Evolutionary conservation across 2,888 invertebrate genomes (phyloP).

Genomic region (Pseudeuparius sepicola): DNA sequence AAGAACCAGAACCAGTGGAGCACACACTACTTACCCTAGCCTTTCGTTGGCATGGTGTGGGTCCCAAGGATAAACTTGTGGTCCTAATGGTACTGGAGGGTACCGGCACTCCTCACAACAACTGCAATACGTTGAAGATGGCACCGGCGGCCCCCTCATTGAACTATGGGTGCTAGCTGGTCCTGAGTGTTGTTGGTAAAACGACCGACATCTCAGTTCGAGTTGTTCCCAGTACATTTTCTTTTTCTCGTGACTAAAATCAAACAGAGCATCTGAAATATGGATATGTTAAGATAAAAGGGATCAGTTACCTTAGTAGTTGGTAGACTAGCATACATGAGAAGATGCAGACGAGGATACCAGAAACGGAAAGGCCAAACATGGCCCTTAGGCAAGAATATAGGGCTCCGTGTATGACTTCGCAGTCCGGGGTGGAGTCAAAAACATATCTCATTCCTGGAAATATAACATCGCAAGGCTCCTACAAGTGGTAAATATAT

Average conservation of each 20-base stretch:
- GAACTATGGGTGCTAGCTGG: slow-evolving; percentile 37
- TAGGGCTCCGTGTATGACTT: slow-evolving; percentile 81
- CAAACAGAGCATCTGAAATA: not conserved
- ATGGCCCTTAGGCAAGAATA: slow-evolving; percentile 82
- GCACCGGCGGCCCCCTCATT: slow-evolving; percentile 39
- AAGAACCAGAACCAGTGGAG: too few species aligned
- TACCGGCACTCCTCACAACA: slow-evolving; percentile 64
- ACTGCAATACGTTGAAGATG: slow-evolving; percentile 45
- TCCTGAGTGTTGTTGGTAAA: slow-evolving; percentile 52
- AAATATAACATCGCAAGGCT: too few species aligned
- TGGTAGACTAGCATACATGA: slow-evolving; percentile 90
- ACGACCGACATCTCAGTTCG: slow-evolving; percentile 70
- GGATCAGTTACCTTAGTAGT: slow-evolving; percentile 53
- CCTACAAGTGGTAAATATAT: too few species aligned
- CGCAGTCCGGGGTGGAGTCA: slow-evolving; percentile 78
- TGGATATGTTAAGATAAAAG: not conserved
- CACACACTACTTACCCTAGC: too few species aligned
- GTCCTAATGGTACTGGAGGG: slow-evolving; percentile 44
- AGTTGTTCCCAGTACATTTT: slow-evolving; percentile 93
- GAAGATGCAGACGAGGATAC: slow-evolving; percentile 83
- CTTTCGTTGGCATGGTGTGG: slow-evolving; percentile 37
- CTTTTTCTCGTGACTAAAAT: slow-evolving; percentile 75
- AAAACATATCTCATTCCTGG: slow-evolving; percentile 69
- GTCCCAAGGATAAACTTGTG: slow-evolving; percentile 50
- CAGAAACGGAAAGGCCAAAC: slow-evolving; percentile 84